These are phyloP conservation scores for Phortica variegata DNA, from an alignment of 1,140 invertebrate genomes.

Conservation along the genomic window DNA sequence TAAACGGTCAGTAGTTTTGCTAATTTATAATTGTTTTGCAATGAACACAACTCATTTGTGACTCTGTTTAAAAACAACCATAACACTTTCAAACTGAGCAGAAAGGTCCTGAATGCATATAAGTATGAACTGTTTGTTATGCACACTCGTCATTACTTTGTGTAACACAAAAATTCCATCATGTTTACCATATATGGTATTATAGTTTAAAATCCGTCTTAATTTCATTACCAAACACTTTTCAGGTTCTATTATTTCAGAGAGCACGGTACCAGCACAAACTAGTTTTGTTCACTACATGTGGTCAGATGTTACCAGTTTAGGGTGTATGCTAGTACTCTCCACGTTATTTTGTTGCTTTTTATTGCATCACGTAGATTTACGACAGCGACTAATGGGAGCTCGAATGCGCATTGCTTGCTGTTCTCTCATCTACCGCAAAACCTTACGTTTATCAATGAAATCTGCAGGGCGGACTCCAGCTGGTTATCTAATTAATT, in stretches of 20 bases:
- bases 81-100: too few relatives aligned
- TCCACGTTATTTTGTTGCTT: constrained; percentile 47
- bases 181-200: too few relatives aligned
- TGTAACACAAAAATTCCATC: too few relatives aligned
- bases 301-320: constrained; percentile 38
- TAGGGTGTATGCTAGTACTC: constrained; percentile 37
- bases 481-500: constrained; percentile 79
- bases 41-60: too few relatives aligned
- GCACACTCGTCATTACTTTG: constrained; percentile 25
- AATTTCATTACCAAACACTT: too few relatives aligned
- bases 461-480: constrained; percentile 71
- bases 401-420: constrained; percentile 62
- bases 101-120: too few relatives aligned
- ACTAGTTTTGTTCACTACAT: constrained; percentile 10
- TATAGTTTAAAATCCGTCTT: too few relatives aligned
- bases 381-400: constrained; percentile 51
- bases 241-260: too few relatives aligned
- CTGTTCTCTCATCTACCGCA: constrained; percentile 64
- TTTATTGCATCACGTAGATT: constrained; percentile 53
- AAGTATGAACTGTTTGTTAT: too few relatives aligned
- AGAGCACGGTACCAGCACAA: constrained; percentile 7
- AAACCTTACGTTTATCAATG: constrained; percentile 66
- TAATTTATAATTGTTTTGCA: too few relatives aligned
- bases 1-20: too few relatives aligned
- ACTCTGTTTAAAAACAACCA: too few relatives aligned